A percentile compares a stretch with the other conserved stretches of the same genome.
Evolutionary conservation across 2,113 vertebrate species (phyloP).

Genomic region (Paramisgurnus dabryanus): DNA sequence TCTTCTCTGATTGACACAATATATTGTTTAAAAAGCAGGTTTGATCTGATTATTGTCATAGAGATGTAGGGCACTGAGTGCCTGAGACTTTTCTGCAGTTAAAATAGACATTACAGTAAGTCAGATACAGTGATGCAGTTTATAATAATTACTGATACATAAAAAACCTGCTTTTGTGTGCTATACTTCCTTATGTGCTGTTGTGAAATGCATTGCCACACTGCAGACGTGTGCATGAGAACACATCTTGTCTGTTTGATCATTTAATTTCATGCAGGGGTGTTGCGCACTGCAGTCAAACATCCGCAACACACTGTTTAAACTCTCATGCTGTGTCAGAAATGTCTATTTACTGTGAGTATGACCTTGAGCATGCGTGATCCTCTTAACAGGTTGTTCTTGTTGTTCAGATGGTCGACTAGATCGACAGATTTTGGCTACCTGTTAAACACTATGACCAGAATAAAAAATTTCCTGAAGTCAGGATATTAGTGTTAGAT

Average conservation of each 20-base stretch:
- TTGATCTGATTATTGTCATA: background rate
- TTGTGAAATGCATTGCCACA: background rate
- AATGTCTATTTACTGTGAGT: background rate
- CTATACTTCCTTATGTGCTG: background rate
- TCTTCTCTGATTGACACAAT: too few relatives aligned
- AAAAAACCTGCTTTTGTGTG: background rate
- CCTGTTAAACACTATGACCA: background rate
- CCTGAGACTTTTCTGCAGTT: too few relatives aligned
- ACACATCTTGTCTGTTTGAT: background rate
- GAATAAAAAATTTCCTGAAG: background rate
- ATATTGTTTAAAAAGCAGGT: too few relatives aligned
- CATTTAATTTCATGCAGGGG: constrained; percentile 23
- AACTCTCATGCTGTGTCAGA: background rate
- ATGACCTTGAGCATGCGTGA: background rate
- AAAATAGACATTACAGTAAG: too few relatives aligned
- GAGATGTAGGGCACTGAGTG: background rate
- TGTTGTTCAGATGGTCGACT: background rate
- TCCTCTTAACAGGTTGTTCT: constrained; percentile 6
- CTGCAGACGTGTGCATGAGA: background rate
- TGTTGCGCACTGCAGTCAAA: constrained; percentile 64
- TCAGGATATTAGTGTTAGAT: background rate
- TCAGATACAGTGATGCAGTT: background rate
- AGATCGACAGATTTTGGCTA: background rate
- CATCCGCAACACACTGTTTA: constrained; percentile 53
- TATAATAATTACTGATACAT: background rate